A percentile compares a stretch with the other conserved stretches of the same genome.
These are phyloP conservation scores for Cantharis nigra DNA, from an alignment of 2,888 invertebrate genomes.

Conservation along the genomic window DNA sequence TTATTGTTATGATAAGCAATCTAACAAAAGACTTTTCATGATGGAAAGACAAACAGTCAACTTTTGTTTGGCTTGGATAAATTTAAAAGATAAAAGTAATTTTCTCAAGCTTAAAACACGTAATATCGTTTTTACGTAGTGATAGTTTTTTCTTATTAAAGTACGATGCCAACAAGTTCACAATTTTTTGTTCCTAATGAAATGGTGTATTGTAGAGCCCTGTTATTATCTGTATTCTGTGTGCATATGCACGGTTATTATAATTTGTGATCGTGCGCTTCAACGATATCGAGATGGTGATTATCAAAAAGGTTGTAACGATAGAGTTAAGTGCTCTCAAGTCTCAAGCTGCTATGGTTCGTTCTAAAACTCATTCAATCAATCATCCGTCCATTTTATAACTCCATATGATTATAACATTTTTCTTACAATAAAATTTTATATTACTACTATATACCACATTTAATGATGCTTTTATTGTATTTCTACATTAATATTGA, in stretches of 20 bases:
- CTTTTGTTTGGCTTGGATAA: not conserved
- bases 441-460: conserved; percentile 10
- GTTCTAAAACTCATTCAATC: conserved; percentile 26
- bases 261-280: conserved; percentile 21
- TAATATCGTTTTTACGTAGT: not conserved
- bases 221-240: conserved; percentile 22
- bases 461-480: conserved; percentile 26
- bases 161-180: not conserved
- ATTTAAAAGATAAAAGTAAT: not conserved
- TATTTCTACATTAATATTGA: conserved; percentile 5
- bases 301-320: conserved; percentile 28
- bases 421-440: conserved; percentile 25
- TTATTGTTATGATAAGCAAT: not conserved
- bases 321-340: conserved; percentile 29
- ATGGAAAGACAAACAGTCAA: not conserved
- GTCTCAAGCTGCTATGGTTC: conserved; percentile 17
- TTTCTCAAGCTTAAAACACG: not conserved
- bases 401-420: conserved; percentile 26
- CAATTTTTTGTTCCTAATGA: conserved; percentile 17
- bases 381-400: conserved; percentile 29
- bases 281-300: conserved; percentile 27
- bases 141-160: not conserved
- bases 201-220: conserved; percentile 25
- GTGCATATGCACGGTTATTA: conserved; percentile 26
- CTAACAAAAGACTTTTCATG: not conserved